These are phyloP conservation scores for Hirtodrosophila histrioides DNA, from an alignment of 2,888 invertebrate species.

Conservation along the genomic window DNA sequence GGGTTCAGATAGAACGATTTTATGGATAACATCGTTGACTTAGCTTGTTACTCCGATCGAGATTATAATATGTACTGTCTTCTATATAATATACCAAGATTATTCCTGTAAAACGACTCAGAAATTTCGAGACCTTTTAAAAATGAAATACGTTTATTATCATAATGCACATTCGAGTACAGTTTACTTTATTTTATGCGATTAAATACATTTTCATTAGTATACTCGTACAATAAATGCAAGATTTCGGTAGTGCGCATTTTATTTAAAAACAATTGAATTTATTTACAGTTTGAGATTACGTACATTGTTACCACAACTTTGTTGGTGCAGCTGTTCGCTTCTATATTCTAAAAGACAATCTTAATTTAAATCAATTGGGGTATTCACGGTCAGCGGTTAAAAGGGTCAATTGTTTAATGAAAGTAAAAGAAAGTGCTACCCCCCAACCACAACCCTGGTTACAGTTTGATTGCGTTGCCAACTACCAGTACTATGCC, in stretches of 20 bases:
- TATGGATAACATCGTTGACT: no score
- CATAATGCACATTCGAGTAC: slow-evolving; percentile 44
- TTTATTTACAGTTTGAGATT: slow-evolving; percentile 60
- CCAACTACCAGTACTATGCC: no score
- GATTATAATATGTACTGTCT: no score
- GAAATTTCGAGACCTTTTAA: no score
- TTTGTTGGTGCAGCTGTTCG: neutral
- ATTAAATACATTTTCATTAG: slow-evolving; percentile 54
- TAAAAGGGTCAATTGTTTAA: no score
- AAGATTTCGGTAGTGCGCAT: slow-evolving; percentile 37
- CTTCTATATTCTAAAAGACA: slow-evolving; percentile 1
- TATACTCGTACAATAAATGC: slow-evolving; percentile 46
- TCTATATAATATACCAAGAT: no score
- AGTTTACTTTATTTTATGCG: slow-evolving; percentile 42
- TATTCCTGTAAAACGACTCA: no score
- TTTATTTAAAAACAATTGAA: slow-evolving; percentile 32
- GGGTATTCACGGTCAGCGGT: neutral
- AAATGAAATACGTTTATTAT: neutral
- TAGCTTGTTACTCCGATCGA: no score
- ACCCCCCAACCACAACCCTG: no score
- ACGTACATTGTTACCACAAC: slow-evolving; percentile 45
- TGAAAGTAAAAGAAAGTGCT: no score
- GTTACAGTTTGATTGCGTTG: no score
- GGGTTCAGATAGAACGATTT: no score
- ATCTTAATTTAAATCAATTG: slow-evolving; percentile 12